Base-by-base conservation (phyloP, 2,113 vertebrate species). In the Salvelinus namaycush region DNA sequence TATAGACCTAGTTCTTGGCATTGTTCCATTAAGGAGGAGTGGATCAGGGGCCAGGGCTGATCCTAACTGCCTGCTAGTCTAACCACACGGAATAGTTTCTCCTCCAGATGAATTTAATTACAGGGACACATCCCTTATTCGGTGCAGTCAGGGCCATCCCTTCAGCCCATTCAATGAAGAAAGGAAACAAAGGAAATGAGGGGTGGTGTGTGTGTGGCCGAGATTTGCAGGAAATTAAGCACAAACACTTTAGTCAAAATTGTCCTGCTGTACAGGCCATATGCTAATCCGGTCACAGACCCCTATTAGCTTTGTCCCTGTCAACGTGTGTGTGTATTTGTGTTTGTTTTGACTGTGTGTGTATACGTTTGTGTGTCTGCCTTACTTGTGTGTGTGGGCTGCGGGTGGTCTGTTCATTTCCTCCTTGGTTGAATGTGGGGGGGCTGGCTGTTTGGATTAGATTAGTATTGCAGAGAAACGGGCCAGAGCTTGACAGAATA, bases 391-490 rank as follows among this genome's bases (percentile, higher is more conserved):
- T 59, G 26, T 71, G 74, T 78, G 48, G 82, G 78, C 77, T 27
- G 76, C 87, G 87, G 89, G 91, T 90, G 89, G 90, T 89, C 87
- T 86, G 76, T 83, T 92, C 73, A 92, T 90, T 88, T 90, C 90
- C 89, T 85, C 76, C 74, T 83, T 86, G 80, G 77, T 81, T 86
- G 64, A 85, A 75, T 70, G 85, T 75, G 71, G 78, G 76, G 78
- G 78, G 82, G 78, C 84, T 84, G 84, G 74, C 83, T 91, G 86
- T 93, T 93, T 92, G 87, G 82, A 79, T 87, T 87, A 79, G 81
- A 80, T 87, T 86, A 62, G 59, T 62, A 14, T 16, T 84, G 70
- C 74, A 68, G 79, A 67, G 71, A 75, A 76, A 71, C 54, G 57
- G 66, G 49, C 62, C 64, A 31, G 72, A 72, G 75, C 13, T 11